These are phyloP conservation scores for Parasteatoda tepidariorum DNA, from an alignment of 1,140 invertebrate species.

Conservation along the genomic window DNA sequence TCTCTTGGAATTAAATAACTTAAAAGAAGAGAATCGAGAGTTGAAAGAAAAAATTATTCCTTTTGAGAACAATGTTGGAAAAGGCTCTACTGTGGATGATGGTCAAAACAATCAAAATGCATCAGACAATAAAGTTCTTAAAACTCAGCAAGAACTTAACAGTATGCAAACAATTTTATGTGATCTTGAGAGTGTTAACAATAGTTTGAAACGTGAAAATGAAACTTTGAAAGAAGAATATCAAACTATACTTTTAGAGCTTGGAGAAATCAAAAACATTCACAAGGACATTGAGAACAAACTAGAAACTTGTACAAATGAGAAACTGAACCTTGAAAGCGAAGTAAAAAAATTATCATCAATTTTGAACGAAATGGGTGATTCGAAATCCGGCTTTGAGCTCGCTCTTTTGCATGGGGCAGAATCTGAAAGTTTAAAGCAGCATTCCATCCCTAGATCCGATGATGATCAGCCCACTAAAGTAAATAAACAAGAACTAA, in stretches of 20 bases:
- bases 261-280: neutral
- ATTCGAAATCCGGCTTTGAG: constrained; percentile 21
- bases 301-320: neutral
- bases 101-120: neutral
- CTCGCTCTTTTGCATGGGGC: constrained; percentile 37
- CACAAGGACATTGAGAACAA: neutral
- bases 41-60: neutral
- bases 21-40: constrained; percentile 13
- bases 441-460: neutral
- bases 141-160: neutral
- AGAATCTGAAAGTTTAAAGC: constrained; percentile 12
- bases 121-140: neutral
- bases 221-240: constrained; percentile 11
- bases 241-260: neutral
- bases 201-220: neutral
- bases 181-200: neutral
- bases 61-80: neutral
- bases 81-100: neutral
- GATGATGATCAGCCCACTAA: too few species aligned
- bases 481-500: too few species aligned
- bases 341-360: constrained; percentile 13
- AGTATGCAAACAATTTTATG: neutral
- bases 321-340: constrained; percentile 14
- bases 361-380: neutral
- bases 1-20: neutral